Evolutionary conservation across 2,797 vertebrate species (phyloP), one percentile per base, ranked within the genome.

Genomic region (Silurus aristotelis): DNA sequence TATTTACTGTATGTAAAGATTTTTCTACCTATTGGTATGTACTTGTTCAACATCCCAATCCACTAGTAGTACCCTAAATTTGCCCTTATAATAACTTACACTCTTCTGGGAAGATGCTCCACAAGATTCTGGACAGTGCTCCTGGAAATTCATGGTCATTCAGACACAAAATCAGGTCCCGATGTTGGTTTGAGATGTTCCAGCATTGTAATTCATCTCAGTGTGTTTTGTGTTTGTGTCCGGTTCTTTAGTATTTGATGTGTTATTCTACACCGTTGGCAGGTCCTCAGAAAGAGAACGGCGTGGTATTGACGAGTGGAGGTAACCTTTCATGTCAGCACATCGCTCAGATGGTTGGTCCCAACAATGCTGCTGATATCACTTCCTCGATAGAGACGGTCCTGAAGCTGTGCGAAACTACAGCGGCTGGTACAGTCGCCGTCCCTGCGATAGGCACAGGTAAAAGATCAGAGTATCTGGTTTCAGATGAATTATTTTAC

Each of bases 401-500:
- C 55, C 83, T 92, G 80, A 77, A 89, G 64, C 84, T 91, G 48
- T 93, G 91, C 66, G 90, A 93, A 58, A 81, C n/a, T n/a, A 84
- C 81, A 48, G 75, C 20, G 12, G 82, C 87, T 63, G 79, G 87
- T n/a, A 87, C 83, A 5, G 58, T 91, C 68, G 86, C 92, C 25
- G 79, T 93, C 64, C 93, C 93, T 70, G 89, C 91, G 17, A 89
- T 93, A 48, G 93, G 93, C 52, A 93, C 93, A 83, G 93, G 93
- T 92, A 63, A 84, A 67, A 79, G 38, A 38, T 38, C 38, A 38
- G 2, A 38, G 2, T 38, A 38, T 38, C 38, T 38, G 38, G 3
- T 38, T 38, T 5, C 38, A 38, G 1, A 38, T 38, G 38, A 38
- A 38, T 38, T 2, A 38, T 38, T 38, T 38, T 38, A 38, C 38